A percentile compares a stretch with the other conserved stretches of the same genome.
Evolutionary conservation across 1,140 invertebrate genomes (phyloP).

Genomic region (Zelostemma sp.): DNA sequence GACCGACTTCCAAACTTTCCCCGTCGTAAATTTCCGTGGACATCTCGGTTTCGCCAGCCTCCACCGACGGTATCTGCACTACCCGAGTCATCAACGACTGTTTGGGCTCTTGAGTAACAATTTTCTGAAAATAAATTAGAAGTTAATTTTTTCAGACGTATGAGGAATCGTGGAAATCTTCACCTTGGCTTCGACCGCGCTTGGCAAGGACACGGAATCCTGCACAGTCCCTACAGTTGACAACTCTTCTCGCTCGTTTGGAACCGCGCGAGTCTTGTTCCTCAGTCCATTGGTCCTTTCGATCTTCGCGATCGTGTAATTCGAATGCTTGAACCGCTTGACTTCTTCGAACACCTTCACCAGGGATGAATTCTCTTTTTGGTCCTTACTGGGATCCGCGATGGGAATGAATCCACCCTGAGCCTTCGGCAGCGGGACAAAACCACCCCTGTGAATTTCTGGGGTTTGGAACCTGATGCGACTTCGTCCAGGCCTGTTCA

Average conservation of each 20-base stretch:
- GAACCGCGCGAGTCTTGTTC: slow-evolving; percentile 24
- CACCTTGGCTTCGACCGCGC: slow-evolving; percentile 33
- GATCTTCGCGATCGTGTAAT: slow-evolving; percentile 52
- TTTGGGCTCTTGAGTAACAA: slow-evolving; percentile 10
- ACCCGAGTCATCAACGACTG: background rate
- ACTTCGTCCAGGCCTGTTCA: slow-evolving; percentile 54
- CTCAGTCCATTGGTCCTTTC: slow-evolving; percentile 43
- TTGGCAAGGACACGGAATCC: slow-evolving; percentile 32
- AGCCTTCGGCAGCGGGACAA: slow-evolving; percentile 78
- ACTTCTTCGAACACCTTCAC: slow-evolving; percentile 31
- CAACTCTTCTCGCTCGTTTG: slow-evolving; percentile 39
- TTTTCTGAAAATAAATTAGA: background rate
- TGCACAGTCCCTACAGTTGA: slow-evolving; percentile 12
- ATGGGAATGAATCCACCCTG: slow-evolving; percentile 80
- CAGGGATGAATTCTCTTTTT: slow-evolving; percentile 20
- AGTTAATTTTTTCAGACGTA: background rate
- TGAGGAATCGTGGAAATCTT: background rate
- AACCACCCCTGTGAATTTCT: slow-evolving; percentile 79
- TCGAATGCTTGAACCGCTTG: slow-evolving; percentile 44
- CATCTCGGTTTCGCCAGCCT: slow-evolving; percentile 48
- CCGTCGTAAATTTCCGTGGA: slow-evolving; percentile 49
- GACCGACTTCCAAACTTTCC: slow-evolving; percentile 39
- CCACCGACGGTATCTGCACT: slow-evolving; percentile 33
- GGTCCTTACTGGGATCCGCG: slow-evolving; percentile 65
- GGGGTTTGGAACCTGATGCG: slow-evolving; percentile 64